These are phyloP conservation scores for Megalopta genalis DNA, from an alignment of 1,140 invertebrate species.

Conservation along the genomic window DNA sequence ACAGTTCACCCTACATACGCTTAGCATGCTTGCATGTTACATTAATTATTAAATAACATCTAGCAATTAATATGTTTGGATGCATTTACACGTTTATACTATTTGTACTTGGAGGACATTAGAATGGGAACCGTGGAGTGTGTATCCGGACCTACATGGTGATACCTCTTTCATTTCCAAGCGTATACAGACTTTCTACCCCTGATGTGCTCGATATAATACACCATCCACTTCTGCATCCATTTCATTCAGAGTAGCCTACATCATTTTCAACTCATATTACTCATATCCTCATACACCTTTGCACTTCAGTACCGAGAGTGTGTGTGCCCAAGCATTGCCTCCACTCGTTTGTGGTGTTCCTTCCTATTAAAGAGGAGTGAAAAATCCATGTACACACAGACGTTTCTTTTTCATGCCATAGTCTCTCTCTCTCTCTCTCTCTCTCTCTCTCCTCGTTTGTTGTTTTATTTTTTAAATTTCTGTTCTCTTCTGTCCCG, in stretches of 20 bases:
- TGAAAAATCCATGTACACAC: neutral
- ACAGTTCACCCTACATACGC: conserved; percentile 47
- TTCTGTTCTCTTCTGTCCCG: conserved; percentile 72
- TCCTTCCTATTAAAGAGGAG: conserved; percentile 9
- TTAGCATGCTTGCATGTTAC: conserved; percentile 73
- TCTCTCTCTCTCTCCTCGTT: conserved; percentile 39
- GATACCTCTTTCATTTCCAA: neutral
- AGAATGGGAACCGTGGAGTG: conserved; percentile 36
- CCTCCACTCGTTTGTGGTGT: neutral
- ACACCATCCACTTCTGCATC: conserved; percentile 13
- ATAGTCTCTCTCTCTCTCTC: conserved; percentile 6
- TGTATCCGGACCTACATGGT: conserved; percentile 14
- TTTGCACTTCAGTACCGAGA: neutral
- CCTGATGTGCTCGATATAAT: neutral
- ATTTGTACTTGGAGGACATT: conserved; percentile 67
- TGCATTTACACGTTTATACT: conserved; percentile 77
- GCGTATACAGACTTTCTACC: conserved; percentile 1
- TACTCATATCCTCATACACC: neutral
- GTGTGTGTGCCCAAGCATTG: conserved; percentile 8
- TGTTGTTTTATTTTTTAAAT: conserved; percentile 72
- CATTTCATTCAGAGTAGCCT: conserved; percentile 11
- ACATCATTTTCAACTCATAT: neutral
- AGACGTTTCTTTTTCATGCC: neutral
- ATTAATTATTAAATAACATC: conserved; percentile 58
- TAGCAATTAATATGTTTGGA: conserved; percentile 71